Conservation (phyloP, 2,113 vertebrate species). For the Hipposideros armiger region DNA sequence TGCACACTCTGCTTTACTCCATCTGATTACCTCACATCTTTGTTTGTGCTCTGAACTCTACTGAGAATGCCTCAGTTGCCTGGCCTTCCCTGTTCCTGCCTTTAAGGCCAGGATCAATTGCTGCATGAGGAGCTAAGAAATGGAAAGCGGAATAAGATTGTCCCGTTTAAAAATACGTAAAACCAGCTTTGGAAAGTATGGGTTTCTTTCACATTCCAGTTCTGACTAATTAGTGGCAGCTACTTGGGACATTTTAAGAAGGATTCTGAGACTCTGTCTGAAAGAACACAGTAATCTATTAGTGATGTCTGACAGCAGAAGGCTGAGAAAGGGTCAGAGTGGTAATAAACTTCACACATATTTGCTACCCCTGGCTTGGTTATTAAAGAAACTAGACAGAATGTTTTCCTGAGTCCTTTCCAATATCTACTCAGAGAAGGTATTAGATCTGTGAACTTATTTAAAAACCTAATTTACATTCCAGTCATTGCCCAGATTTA, state of each 20-base stretch:
- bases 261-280: background rate
- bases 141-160: background rate
- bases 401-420: conserved; percentile 26
- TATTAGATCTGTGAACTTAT: background rate
- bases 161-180: background rate
- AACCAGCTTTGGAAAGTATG: background rate
- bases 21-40: background rate
- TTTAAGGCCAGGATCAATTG: background rate
- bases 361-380: background rate
- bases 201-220: background rate
- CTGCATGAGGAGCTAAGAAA: background rate
- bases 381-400: conserved; percentile 25
- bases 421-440: conserved; percentile 36
- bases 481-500: background rate
- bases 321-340: background rate
- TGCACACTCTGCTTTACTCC: background rate
- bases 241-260: background rate
- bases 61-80: background rate
- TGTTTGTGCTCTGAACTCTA: background rate
- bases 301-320: background rate
- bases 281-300: background rate
- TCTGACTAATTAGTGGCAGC: background rate
- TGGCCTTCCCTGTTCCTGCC: background rate
- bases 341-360: background rate
- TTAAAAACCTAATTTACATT: background rate